Evolutionary conservation across 2,797 vertebrate genomes (phyloP).

Genomic region (Sphenodon punctatus): DNA sequence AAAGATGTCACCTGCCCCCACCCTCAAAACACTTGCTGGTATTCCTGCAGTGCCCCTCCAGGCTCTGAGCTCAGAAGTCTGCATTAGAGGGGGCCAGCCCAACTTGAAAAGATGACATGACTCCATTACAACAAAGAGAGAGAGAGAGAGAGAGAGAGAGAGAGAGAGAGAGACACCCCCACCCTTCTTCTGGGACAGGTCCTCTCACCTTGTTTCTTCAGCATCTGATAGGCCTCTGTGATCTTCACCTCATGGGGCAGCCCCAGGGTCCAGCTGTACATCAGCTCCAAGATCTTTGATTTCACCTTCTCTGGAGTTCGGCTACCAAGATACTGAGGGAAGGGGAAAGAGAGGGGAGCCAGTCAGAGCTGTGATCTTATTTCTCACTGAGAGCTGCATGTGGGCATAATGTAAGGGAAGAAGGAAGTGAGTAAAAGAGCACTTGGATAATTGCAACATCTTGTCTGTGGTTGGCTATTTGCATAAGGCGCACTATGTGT

Average conservation of each 20-base stretch:
- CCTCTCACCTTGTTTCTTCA: conserved; percentile 93
- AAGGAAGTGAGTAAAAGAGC: conserved; percentile 53
- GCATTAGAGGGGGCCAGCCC: neutral
- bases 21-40: neutral
- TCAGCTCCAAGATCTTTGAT: conserved; percentile 91
- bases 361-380: neutral
- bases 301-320: conserved; percentile 93
- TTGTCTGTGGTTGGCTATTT: neutral
- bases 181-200: neutral
- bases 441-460: conserved; percentile 9
- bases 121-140: neutral
- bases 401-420: conserved; percentile 8
- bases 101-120: neutral
- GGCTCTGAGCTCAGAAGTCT: neutral
- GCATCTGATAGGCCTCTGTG: conserved; percentile 95
- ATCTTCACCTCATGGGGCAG: conserved; percentile 93
- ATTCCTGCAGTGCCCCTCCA: neutral
- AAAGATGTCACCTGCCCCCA: neutral
- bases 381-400: neutral
- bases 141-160: too few relatives aligned
- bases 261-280: conserved; percentile 91
- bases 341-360: neutral
- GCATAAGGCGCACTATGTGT: too few relatives aligned
- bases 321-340: conserved; percentile 88
- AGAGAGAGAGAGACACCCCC: too few relatives aligned